Base-by-base conservation (phyloP, 2,113 vertebrate genomes). In the Chascanopsetta lugubris region DNA sequence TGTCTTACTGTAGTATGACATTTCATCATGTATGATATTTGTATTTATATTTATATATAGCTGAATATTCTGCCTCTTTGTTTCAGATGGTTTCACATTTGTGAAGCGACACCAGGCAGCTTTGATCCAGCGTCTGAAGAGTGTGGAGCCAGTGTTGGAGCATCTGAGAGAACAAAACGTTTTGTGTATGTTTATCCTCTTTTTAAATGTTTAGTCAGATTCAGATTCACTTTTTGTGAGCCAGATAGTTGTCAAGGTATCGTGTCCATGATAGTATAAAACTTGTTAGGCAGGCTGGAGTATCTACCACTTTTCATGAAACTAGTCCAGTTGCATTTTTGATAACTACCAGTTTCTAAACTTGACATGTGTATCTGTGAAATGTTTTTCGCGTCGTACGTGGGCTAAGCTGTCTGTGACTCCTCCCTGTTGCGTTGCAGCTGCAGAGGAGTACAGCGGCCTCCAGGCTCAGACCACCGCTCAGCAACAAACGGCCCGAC, bases 101-200 rank as follows among this genome's bases (percentile, higher is more conserved):
- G 92, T 99, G 73, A 94, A 96, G 83, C 96, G 93, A 87, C 96
- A 97, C 70, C 94, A 96, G 75, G 91, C 93, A 78, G 94, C 95
- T 8, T 89, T 99, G 77, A 94, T 95, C 67, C 96, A 97, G 0
- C 93, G 92, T 29, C 82, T 99, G 62, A 96, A 95, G 0, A 94
- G 92, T 59, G 92, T 96, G 0, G 93, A 94, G 80, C 94, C 94
- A 17, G 88, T 98, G 60, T 85, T 97, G 1, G 94, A 94, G 51
- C 94, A 94, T 79, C 89, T 99, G 30, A 82, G 95, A 1, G 91
- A 94, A 29, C 93, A 95, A 65, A 93, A 92, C 63, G 91, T 95
- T 11, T 94, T 99, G 53, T 69, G 90, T 90, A 80, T 1, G 85
- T 64, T 30, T 1, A 13, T 45, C 2, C 22, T 3, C 3, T 34